These are phyloP conservation scores for Darevskia mixta DNA, from an alignment of 2,797 vertebrate genomes.

Conservation along the genomic window DNA sequence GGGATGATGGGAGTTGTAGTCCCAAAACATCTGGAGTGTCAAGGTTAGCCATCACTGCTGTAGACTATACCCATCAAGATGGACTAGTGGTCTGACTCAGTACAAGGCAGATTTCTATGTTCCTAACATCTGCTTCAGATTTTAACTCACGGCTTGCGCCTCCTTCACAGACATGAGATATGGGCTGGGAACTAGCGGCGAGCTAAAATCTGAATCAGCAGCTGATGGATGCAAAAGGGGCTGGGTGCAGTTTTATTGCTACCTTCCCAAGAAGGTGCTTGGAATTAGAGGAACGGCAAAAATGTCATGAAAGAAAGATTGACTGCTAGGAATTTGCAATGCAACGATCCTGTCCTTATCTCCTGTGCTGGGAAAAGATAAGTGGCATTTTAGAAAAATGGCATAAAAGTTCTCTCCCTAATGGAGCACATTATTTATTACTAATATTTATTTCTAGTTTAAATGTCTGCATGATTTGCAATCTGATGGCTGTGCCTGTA, in stretches of 20 bases:
- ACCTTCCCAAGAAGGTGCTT: constrained; percentile 52
- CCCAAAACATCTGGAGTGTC: too few species aligned
- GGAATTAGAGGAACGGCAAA: constrained; percentile 68
- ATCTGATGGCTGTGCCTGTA: constrained; percentile 34
- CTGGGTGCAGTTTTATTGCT: constrained; percentile 34
- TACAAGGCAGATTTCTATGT: too few species aligned
- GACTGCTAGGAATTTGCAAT: constrained; percentile 56
- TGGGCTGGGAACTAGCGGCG: not conserved
- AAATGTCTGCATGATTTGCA: constrained; percentile 55
- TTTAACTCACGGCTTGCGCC: not conserved
- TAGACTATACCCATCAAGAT: too few species aligned
- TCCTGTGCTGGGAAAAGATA: constrained; percentile 57
- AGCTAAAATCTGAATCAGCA: not conserved
- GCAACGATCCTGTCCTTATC: constrained; percentile 51
- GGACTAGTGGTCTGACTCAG: too few species aligned
- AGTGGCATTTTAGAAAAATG: constrained; percentile 16
- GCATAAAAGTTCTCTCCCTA: constrained; percentile 38
- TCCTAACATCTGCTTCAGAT: constrained; percentile 54
- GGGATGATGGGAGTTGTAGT: too few species aligned
- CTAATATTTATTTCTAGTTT: constrained; percentile 53
- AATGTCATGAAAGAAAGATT: constrained; percentile 54
- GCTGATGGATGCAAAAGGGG: constrained; percentile 47
- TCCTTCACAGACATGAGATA: not conserved
- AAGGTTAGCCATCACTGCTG: too few species aligned
- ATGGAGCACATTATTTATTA: constrained; percentile 63